phyloP scores from a whole-genome alignment of 2,113 vertebrate genomes.

The Tauraco erythrolophus region DNA sequence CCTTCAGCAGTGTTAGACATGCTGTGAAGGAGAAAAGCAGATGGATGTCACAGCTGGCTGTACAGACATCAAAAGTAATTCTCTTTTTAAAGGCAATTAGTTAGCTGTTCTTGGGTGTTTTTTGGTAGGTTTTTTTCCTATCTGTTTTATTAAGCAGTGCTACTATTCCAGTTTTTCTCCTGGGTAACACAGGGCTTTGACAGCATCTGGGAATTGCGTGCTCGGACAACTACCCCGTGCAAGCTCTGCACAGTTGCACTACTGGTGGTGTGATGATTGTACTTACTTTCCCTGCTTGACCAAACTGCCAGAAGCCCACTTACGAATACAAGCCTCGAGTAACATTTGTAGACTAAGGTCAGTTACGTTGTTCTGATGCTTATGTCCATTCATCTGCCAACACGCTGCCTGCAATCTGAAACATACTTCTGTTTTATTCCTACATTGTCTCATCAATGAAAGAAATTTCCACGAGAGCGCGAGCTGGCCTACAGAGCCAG shows the following conservation, averaged over 20 bases:
- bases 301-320: not conserved
- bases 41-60: conserved; percentile 10
- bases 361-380: not conserved
- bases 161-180: not conserved
- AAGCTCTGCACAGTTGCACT: not conserved
- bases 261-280: not conserved
- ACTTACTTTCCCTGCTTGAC: not conserved
- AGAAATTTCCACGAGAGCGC: not conserved
- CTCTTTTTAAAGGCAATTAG: not conserved
- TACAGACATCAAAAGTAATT: conserved; percentile 7
- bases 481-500: not conserved
- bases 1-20: not conserved
- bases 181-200: not conserved
- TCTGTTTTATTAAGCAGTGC: not conserved
- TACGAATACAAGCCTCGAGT: not conserved
- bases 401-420: not conserved
- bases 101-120: not conserved
- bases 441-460: not conserved
- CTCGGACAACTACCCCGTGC: not conserved
- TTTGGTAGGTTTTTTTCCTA: not conserved
- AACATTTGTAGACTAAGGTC: not conserved
- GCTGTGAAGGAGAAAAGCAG: conserved; percentile 33
- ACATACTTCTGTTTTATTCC: not conserved
- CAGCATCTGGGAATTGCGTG: not conserved
- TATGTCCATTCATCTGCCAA: not conserved